Conservation (phyloP, 2,888 invertebrate genomes). For the Dexiosoma caninum region DNA sequence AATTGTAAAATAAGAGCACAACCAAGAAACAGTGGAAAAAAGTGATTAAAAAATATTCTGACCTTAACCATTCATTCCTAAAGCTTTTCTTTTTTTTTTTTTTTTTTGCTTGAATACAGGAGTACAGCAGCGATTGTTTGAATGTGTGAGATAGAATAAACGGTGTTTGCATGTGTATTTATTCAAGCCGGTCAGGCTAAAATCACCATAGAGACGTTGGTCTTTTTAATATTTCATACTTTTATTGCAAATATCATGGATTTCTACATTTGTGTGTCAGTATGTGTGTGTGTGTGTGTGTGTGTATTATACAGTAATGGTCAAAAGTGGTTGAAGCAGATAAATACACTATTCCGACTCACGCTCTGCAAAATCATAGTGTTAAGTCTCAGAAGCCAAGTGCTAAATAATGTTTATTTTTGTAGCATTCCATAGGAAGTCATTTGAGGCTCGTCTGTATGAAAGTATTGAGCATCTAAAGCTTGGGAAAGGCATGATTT, state of each 20-base stretch:
- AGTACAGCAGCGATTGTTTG: not conserved
- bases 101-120: no score
- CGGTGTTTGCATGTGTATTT: not conserved
- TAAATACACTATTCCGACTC: no score
- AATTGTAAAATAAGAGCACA: not conserved
- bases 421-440: no score
- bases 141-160: not conserved
- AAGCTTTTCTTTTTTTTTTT: not conserved
- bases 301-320: no score
- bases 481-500: no score
- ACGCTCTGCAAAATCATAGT: no score
- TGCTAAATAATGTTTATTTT: no score
- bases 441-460: no score
- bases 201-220: constrained; percentile 19
- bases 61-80: constrained; percentile 52
- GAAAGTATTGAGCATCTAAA: no score
- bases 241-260: constrained; percentile 10
- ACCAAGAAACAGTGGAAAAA: not conserved
- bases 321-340: no score
- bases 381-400: no score
- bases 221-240: constrained; percentile 21
- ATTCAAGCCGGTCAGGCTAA: not conserved
- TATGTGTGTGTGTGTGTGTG: no score
- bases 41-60: constrained; percentile 6
- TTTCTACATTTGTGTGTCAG: not conserved